A percentile compares a stretch with the other conserved stretches of the same genome.
Conservation (phyloP, 1,140 invertebrate genomes). For the Drosophila jambulina region DNA sequence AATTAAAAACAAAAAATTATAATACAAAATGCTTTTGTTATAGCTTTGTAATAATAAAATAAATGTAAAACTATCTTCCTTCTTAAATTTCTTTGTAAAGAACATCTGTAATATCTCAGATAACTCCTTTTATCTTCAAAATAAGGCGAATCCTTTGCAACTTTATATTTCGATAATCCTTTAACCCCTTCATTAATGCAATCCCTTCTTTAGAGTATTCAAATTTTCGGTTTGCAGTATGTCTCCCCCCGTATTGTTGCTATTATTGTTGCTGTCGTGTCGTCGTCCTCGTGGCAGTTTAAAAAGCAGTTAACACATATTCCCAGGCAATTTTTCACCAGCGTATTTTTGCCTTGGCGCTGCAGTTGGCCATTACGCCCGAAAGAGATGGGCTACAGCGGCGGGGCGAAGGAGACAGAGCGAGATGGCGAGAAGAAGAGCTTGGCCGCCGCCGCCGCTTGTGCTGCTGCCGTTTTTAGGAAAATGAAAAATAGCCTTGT, state of each 20-base stretch:
- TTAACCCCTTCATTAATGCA: not conserved
- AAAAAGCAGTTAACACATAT: slow-evolving; percentile 85
- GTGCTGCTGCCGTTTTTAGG: slow-evolving; percentile 58
- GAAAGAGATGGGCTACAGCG: slow-evolving; percentile 7
- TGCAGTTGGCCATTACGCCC: slow-evolving; percentile 58
- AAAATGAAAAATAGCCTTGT: slow-evolving; percentile 84
- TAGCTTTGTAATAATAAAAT: no score
- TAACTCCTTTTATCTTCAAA: rapidly evolving
- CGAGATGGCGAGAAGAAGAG: slow-evolving; percentile 18
- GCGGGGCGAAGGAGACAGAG: not conserved
- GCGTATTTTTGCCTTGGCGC: slow-evolving; percentile 73
- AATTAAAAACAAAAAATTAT: not conserved
- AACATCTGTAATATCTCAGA: not conserved
- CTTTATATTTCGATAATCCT: no score
- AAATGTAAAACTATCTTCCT: no score
- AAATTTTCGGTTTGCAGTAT: not conserved
- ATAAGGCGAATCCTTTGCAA: not conserved
- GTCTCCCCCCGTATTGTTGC: slow-evolving; percentile 6
- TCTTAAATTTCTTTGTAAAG: not conserved
- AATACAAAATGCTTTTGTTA: not conserved
- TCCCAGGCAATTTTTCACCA: slow-evolving; percentile 84
- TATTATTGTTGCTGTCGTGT: slow-evolving; percentile 55
- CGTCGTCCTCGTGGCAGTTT: slow-evolving; percentile 84
- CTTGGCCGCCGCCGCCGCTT: slow-evolving; percentile 57
- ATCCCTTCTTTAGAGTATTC: slow-evolving; percentile 7